A percentile compares a stretch with the other conserved stretches of the same genome.
Conservation (phyloP, 2,888 invertebrate species). For the Electrophaes corylata region DNA sequence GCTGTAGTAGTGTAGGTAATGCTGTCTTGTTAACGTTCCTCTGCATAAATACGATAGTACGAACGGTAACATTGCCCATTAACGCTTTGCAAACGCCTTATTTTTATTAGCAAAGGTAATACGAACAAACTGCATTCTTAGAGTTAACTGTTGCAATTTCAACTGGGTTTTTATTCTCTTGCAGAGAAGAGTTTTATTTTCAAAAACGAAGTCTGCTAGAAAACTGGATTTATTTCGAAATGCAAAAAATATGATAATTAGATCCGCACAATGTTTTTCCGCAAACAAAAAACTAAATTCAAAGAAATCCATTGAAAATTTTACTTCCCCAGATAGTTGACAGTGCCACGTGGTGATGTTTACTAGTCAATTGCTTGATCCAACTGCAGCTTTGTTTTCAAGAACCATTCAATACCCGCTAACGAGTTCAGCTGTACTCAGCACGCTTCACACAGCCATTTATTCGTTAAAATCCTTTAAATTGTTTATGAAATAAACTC, state of each 20-base stretch:
- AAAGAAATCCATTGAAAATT: not conserved
- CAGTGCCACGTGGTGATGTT: constrained; percentile 37
- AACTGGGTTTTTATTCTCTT: constrained; percentile 9
- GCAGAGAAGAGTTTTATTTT: not conserved
- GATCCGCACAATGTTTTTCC: not conserved
- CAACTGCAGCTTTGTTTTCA: constrained; percentile 58
- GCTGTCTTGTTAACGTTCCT: constrained; percentile 65
- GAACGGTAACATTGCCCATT: constrained; percentile 57
- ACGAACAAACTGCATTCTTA: constrained; percentile 50
- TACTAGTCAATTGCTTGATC: constrained; percentile 56
- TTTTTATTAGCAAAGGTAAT: constrained; percentile 55
- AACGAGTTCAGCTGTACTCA: constrained; percentile 56
- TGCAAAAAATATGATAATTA: not conserved
- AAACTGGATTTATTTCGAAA: not conserved
- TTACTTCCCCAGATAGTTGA: constrained; percentile 7
- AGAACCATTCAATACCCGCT: constrained; percentile 58
- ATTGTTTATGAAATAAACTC: constrained; percentile 61
- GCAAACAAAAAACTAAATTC: not conserved
- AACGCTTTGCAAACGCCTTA: constrained; percentile 53
- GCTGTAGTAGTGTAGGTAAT: constrained; percentile 61
- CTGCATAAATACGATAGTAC: constrained; percentile 60
- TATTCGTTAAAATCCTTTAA: constrained; percentile 51
- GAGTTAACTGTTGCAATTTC: constrained; percentile 41
- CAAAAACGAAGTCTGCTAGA: not conserved
- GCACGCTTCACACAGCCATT: constrained; percentile 35